Evolutionary conservation across 2,797 vertebrate genomes (phyloP).

Genomic region (Natrix natrix): DNA sequence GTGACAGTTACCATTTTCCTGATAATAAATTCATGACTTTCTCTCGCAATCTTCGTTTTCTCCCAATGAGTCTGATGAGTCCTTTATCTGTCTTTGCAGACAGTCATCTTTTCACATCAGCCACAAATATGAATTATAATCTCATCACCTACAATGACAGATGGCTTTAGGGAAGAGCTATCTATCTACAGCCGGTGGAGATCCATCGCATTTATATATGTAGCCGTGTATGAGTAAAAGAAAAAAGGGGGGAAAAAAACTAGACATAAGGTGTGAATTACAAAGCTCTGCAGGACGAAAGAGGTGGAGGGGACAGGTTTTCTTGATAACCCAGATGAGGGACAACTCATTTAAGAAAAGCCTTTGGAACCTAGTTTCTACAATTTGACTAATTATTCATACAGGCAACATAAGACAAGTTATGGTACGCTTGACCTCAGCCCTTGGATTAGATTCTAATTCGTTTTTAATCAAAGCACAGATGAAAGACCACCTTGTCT

Average conservation of each 20-base stretch:
- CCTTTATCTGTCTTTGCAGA: slow-evolving; percentile 61
- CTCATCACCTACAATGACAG: slow-evolving; percentile 56
- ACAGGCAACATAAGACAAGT: not conserved
- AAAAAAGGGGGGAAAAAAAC: too few species aligned
- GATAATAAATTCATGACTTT: slow-evolving; percentile 55
- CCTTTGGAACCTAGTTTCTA: not conserved
- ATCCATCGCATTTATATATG: slow-evolving; percentile 65
- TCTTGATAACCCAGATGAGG: slow-evolving; percentile 29
- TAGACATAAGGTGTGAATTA: slow-evolving; percentile 58
- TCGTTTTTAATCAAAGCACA: not conserved
- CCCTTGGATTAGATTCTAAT: not conserved
- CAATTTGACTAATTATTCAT: not conserved
- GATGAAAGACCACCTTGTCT: not conserved
- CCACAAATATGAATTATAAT: slow-evolving; percentile 64
- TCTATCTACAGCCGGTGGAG: slow-evolving; percentile 66
- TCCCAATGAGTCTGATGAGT: slow-evolving; percentile 49
- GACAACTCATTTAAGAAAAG: not conserved
- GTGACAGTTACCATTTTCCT: slow-evolving; percentile 44
- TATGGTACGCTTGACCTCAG: not conserved
- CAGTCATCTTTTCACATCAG: slow-evolving; percentile 58
- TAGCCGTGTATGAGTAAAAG: slow-evolving; percentile 51
- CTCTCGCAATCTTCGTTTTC: slow-evolving; percentile 48
- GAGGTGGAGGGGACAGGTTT: slow-evolving; percentile 39
- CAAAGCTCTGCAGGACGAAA: slow-evolving; percentile 58
- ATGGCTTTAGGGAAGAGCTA: slow-evolving; percentile 64